Evolutionary conservation across 2,888 invertebrate genomes (phyloP).

Genomic region (Ptycholaimellus sp.): DNA sequence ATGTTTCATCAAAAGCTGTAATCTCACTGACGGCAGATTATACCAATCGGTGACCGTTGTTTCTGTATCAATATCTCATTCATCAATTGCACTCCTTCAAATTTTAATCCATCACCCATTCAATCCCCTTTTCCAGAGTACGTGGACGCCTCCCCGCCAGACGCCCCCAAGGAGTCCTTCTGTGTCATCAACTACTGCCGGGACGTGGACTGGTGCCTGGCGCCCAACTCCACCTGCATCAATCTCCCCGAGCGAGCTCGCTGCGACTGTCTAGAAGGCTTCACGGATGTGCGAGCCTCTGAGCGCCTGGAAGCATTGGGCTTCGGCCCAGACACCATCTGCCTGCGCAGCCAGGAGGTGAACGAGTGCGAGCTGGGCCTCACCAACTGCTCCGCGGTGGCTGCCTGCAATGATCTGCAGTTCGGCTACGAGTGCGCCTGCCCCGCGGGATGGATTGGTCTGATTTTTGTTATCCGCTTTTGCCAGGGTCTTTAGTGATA

Average conservation of each 20-base stretch:
- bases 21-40: no score
- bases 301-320: conserved; percentile 17
- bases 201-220: conserved; percentile 51
- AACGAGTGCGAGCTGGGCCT: conserved; percentile 24
- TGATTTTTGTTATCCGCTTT: no score
- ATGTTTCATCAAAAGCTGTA: no score
- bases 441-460: conserved; percentile 14
- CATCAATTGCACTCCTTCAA: background rate
- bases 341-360: conserved; percentile 19
- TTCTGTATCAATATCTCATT: background rate
- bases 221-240: conserved; percentile 65
- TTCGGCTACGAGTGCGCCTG: conserved; percentile 22
- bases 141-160: conserved; percentile 18
- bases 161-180: conserved; percentile 14
- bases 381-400: conserved; percentile 23
- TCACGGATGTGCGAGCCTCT: conserved; percentile 36
- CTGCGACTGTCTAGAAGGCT: conserved; percentile 69
- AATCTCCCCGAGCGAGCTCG: conserved; percentile 68
- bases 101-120: conserved; percentile 21
- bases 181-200: conserved; percentile 22
- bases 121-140: no score
- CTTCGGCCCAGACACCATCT: conserved; percentile 14
- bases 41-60: no score
- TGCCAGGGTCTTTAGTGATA: no score
- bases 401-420: conserved; percentile 19